Base-by-base conservation (phyloP, 64 coral and sea anemone species). In the Pachyseris speciosa region DNA sequence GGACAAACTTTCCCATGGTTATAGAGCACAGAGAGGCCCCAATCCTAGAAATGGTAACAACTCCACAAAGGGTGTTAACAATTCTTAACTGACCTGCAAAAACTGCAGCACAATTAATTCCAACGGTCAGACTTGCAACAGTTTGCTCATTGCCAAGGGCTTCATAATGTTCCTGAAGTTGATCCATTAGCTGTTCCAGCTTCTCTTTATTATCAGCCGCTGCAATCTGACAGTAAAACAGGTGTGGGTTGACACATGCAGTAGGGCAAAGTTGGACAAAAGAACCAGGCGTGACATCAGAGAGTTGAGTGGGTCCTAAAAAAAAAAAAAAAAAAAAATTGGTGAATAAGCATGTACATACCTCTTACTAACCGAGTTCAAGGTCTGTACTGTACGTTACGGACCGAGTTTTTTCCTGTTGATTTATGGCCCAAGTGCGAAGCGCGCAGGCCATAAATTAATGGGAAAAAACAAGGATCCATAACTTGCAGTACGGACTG, bases 191-290 rank as follows among this genome's bases (percentile, higher is more conserved):
- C 57, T 93, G 77, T 2, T 78, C 67, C 38, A 96, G 83, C 25
- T 15, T 41, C 26, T 67, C 58, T 40, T 93, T 92, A 26, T 85
- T 67, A 36, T 85, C 59, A 47, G 71, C 69, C 20, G 49, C 84
- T 74, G 83, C 74, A 17, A 96, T 72, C 73, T 96, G 94, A 34
- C 94, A 96, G 58, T 91, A 27, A 64, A 96, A 96, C 9, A 75
- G 37, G 36, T 92, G 68, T 77, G 94, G 94, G 37, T 58, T 92
- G 24, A 87, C 44, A 51, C 90, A 83, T 29, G 74, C 55, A 25
- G 88, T 68, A 36, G 90, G 90, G 20, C 74, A 88, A 11, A 96
- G 63, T 26, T 96, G 67, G 32, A 92, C 40, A 41, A 40, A 81
- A n/a, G 77, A 63, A 9, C 51, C 77, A 10, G 34, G 52, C 37